Percentiles rank a stretch among this genome's conserved stretches.
phyloP scores from a whole-genome alignment of 2,113 vertebrate species.

The Romanogobio albipinnatus region DNA sequence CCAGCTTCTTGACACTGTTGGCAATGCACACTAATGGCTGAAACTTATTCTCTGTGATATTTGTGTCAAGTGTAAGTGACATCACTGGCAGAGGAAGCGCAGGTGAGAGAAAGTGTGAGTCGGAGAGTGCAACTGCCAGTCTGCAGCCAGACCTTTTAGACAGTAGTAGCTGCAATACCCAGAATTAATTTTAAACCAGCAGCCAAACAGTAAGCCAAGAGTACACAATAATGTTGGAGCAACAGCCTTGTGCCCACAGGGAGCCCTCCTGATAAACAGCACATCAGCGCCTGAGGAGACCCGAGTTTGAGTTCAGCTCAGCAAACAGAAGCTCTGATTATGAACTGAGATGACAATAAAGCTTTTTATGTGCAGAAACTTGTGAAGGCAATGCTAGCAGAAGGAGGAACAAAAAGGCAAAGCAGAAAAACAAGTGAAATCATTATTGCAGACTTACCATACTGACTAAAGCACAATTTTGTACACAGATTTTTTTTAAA shows the following conservation, averaged over 20 bases:
- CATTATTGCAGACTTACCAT: neutral
- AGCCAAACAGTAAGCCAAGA: neutral
- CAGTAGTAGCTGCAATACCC: too few species aligned
- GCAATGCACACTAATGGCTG: too few species aligned
- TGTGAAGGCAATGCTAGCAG: conserved; percentile 39
- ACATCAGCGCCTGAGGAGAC: neutral
- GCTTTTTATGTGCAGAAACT: conserved; percentile 50
- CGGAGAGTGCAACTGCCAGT: too few species aligned
- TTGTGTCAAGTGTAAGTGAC: too few species aligned
- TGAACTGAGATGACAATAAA: conserved; percentile 61
- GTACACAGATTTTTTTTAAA: neutral
- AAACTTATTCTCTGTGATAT: too few species aligned
- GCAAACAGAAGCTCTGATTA: conserved; percentile 44
- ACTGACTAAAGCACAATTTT: neutral
- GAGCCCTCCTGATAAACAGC: neutral
- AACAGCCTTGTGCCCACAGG: neutral
- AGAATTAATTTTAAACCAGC: neutral
- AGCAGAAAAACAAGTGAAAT: conserved; percentile 44
- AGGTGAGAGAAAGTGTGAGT: too few species aligned
- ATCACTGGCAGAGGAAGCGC: too few species aligned
- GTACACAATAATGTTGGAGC: neutral
- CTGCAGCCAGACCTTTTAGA: too few species aligned
- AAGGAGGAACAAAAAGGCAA: conserved; percentile 46
- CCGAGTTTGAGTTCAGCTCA: neutral
- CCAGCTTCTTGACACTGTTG: too few species aligned